Evolutionary conservation across 1,140 invertebrate species (phyloP), one percentile per base, ranked within the genome.

Genomic region (Luehdorfia chinensis): DNA sequence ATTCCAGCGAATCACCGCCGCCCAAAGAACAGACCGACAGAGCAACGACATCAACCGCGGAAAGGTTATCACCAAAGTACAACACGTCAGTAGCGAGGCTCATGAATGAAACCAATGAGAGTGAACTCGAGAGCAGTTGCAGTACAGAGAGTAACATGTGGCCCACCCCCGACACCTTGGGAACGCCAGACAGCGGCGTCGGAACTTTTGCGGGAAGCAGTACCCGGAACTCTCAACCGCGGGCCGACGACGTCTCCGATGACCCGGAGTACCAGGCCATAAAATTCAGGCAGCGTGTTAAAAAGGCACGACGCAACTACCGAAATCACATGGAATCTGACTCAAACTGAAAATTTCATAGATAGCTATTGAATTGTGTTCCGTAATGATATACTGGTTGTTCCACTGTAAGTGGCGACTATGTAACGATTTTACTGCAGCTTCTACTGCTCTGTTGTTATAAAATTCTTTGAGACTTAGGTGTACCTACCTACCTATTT

Each of bases 301-400:
- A 89, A 68, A 88, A 88, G 56, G 85, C 87, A 14, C 67, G 87
- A 1, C 68, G 88, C 8, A 89, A 89, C 57, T 87, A 89, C 59
- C 80, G 88, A 57, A 88, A 79, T 61, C 85, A 88, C 47, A 83
- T 89, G 54, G 89, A 90, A 39, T 90, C 89, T 0, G 89, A 90
- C 67, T 89, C 89, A 2, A 90, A 89, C 62, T 90, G 69, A 78
- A 53, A 28, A 37, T 12, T 31, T 44, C 34, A 51, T 52, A 59
- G 27, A 49, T 56, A 51, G 28, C 41, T 44, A 27, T 54, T 8
- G 39, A 57, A 53, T 39, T 52, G 46, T 55, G 48, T 55, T 54
- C 23, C 21, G 32, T 44, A 47, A 55, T n/a, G n/a, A n/a, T n/a
- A n/a, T n/a, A n/a, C n/a, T n/a, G n/a, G 49, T 51, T 54, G 41